Percentiles rank a stretch among this genome's conserved stretches.
Evolutionary conservation across 2,113 vertebrate genomes (phyloP).

Genomic region (Odontophorus gujanensis): DNA sequence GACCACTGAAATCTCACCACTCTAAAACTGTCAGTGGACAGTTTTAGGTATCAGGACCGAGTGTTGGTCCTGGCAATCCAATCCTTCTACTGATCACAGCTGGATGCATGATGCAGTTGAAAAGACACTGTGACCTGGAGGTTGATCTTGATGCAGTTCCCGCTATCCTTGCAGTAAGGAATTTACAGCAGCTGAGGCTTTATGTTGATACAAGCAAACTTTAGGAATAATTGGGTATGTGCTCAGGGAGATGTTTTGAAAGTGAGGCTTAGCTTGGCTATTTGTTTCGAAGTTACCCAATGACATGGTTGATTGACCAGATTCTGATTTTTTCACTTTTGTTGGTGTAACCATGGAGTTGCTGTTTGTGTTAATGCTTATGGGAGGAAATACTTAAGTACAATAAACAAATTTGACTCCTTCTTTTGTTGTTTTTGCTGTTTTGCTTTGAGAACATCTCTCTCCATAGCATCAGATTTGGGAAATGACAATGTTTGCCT

Average conservation of each 20-base stretch:
- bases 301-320: neutral
- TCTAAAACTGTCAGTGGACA: accelerated
- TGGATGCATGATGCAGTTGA: neutral
- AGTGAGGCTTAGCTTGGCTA: neutral
- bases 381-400: neutral
- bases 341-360: accelerated
- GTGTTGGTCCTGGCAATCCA: neutral
- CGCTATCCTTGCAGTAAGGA: neutral
- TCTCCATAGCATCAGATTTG: neutral
- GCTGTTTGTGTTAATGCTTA: neutral
- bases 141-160: neutral
- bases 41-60: no score
- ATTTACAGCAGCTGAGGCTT: neutral
- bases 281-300: neutral
- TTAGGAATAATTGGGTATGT: neutral
- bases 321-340: neutral
- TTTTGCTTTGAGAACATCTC: neutral
- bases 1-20: neutral
- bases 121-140: neutral
- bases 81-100: neutral
- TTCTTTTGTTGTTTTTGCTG: neutral
- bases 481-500: neutral
- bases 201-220: neutral
- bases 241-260: neutral
- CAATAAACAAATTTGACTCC: neutral